A percentile compares a stretch with the other conserved stretches of the same genome.
These are phyloP conservation scores for Leptinotarsa haldemani DNA, from an alignment of 2,888 invertebrate species.

Conservation along the genomic window DNA sequence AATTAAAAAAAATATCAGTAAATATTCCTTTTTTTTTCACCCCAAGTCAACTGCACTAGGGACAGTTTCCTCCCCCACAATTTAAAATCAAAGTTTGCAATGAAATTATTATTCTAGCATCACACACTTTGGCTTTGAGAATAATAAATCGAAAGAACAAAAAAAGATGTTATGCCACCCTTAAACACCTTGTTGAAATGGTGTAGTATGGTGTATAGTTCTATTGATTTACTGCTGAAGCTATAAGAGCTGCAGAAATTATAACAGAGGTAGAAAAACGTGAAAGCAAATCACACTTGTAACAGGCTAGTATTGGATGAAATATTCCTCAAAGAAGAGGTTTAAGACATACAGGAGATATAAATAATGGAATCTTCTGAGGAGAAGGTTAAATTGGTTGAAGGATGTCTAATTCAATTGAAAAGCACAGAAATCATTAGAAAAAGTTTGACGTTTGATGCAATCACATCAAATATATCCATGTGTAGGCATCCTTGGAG, in stretches of 20 bases:
- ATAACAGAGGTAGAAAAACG: constrained; percentile 11
- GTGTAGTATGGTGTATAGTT: constrained; percentile 45
- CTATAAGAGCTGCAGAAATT: constrained; percentile 38
- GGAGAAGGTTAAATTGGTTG: constrained; percentile 3
- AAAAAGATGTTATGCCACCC: constrained; percentile 45
- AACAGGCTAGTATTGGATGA: constrained; percentile 43
- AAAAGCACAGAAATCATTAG: background rate
- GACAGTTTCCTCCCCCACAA: too few relatives aligned
- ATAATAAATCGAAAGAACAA: too few relatives aligned
- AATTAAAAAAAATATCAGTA: too few relatives aligned
- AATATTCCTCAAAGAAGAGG: constrained; percentile 43
- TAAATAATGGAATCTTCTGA: background rate
- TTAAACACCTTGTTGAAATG: constrained; percentile 47
- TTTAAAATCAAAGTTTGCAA: too few relatives aligned
- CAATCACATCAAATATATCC: background rate
- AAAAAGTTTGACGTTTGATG: background rate
- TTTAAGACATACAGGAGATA: constrained; percentile 6
- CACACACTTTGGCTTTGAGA: too few relatives aligned
- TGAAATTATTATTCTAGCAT: too few relatives aligned
- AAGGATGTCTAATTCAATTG: background rate
- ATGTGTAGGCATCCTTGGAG: background rate
- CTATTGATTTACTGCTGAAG: constrained; percentile 47
- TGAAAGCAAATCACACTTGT: constrained; percentile 4
- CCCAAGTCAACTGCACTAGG: too few relatives aligned
- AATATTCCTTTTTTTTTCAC: too few relatives aligned